phyloP scores from a whole-genome alignment of 2,797 vertebrate genomes.

The Enteromius paludinosus region DNA sequence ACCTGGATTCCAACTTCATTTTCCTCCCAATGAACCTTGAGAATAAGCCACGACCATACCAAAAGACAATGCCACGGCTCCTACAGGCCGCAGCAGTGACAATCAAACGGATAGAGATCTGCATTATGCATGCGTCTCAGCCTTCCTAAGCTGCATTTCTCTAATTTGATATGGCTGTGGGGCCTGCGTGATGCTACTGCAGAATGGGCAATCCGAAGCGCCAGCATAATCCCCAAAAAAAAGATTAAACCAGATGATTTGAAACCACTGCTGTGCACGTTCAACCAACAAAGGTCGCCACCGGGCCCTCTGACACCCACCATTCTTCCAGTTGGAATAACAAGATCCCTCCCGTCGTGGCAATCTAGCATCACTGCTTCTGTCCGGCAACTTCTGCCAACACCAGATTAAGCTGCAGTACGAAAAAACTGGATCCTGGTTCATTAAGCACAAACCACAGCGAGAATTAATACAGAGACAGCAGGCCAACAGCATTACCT shows the following conservation, averaged over 20 bases:
- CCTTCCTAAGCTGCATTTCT: constrained; percentile 45
- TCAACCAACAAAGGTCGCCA: constrained; percentile 32
- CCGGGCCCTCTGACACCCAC: not conserved
- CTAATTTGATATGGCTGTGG: constrained; percentile 52
- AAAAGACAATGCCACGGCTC: constrained; percentile 43
- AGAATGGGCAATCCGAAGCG: not conserved
- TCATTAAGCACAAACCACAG: constrained; percentile 23
- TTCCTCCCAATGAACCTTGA: constrained; percentile 20
- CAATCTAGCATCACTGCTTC: constrained; percentile 24
- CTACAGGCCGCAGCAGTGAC: constrained; percentile 44
- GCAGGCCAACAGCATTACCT: constrained; percentile 3
- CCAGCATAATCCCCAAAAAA: constrained; percentile 11
- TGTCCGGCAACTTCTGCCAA: not conserved
- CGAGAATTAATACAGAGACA: not conserved
- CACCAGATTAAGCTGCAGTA: not conserved
- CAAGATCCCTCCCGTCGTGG: not conserved
- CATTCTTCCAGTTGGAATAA: not conserved
- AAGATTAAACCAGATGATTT: constrained; percentile 19
- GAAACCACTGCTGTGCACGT: not conserved
- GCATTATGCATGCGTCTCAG: constrained; percentile 55
- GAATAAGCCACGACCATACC: constrained; percentile 31
- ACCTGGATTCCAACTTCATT: constrained; percentile 30
- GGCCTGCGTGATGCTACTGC: constrained; percentile 38
- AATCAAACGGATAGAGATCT: constrained; percentile 48
- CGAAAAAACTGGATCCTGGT: not conserved